phyloP scores from a whole-genome alignment of 2,113 vertebrate species.

The Caloenas nicobarica region DNA sequence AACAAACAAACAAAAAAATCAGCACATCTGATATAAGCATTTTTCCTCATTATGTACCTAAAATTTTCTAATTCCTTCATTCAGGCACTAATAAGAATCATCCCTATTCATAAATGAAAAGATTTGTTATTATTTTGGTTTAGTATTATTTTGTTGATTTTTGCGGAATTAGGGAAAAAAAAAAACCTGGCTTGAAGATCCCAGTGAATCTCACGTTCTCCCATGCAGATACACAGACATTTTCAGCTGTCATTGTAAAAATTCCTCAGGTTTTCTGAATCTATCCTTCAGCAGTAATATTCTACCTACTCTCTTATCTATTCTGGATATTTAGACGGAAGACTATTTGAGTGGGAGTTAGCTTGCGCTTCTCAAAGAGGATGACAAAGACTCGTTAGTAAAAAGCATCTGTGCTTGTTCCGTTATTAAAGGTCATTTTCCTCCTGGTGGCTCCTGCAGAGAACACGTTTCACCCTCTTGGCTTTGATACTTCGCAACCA shows the following conservation, averaged over 20 bases:
- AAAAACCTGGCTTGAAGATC: background rate
- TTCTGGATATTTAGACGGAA: slow-evolving; percentile 11
- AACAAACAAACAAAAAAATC: too few relatives aligned
- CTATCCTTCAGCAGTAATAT: background rate
- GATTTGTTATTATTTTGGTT: background rate
- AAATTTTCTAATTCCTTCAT: background rate
- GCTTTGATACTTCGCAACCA: background rate
- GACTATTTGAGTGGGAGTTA: slow-evolving; percentile 40
- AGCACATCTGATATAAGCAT: background rate
- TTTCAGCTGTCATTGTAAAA: background rate
- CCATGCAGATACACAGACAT: background rate
- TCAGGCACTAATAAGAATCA: background rate
- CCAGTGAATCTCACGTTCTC: background rate
- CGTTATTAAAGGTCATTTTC: slow-evolving; percentile 54
- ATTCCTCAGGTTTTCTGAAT: background rate
- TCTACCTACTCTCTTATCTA: slow-evolving; percentile 17
- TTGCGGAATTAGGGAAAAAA: background rate
- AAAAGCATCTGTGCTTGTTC: slow-evolving; percentile 61
- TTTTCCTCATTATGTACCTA: background rate
- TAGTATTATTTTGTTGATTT: background rate
- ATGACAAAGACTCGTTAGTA: slow-evolving; percentile 52
- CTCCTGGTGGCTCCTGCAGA: background rate
- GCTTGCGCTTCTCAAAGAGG: background rate
- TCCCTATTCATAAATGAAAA: background rate
- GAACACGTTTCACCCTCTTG: background rate